Conservation (phyloP, 2,113 vertebrate genomes). For the Peromyscus maniculatus region DNA sequence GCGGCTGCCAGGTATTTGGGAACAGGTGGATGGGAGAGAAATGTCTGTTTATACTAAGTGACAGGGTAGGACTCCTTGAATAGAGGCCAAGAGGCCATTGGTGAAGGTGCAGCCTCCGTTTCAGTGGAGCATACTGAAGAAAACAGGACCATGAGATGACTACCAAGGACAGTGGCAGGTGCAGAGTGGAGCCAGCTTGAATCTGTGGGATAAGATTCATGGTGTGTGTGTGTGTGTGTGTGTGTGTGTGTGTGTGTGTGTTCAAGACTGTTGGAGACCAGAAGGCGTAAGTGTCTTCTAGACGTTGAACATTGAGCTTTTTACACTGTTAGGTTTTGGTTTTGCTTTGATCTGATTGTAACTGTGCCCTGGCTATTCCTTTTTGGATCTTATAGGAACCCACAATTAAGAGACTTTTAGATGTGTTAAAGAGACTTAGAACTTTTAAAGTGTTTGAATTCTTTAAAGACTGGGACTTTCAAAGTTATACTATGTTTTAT, state of each 20-base stretch:
- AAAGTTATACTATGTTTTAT: background rate
- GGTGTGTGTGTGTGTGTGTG: background rate
- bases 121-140: background rate
- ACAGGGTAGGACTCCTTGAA: background rate
- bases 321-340: background rate
- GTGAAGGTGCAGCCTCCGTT: background rate
- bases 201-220: background rate
- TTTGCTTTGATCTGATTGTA: background rate
- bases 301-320: background rate
- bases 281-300: background rate
- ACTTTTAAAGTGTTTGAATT: background rate
- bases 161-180: background rate
- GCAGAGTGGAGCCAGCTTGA: background rate
- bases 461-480: background rate
- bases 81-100: background rate
- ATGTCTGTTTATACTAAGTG: background rate
- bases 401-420: background rate
- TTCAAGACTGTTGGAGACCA: background rate
- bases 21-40: too few species aligned
- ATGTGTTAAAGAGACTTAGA: background rate
- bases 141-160: background rate
- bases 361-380: background rate
- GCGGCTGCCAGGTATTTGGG: too few species aligned
- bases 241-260: background rate
- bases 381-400: background rate